Evolutionary conservation across 1,140 invertebrate species (phyloP).

Genomic region (Cydia splendana): DNA sequence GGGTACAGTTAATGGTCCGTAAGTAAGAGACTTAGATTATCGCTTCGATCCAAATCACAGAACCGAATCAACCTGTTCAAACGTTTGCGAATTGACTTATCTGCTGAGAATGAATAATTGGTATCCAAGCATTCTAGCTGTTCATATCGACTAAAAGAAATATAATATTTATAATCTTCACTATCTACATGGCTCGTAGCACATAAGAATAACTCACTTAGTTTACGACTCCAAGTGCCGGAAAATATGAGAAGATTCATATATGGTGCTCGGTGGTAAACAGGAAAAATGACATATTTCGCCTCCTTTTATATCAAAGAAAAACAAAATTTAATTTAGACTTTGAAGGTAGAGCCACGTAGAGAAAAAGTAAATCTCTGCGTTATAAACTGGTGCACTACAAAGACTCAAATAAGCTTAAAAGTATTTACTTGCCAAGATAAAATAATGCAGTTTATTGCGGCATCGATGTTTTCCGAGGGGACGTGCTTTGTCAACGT

Average conservation of each 20-base stretch:
- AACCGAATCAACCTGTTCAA: slow-evolving; percentile 30
- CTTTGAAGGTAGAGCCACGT: slow-evolving; percentile 21
- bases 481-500: slow-evolving; percentile 36
- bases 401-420: slow-evolving; percentile 42
- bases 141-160: background rate
- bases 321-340: background rate
- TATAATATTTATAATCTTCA: background rate
- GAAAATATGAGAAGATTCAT: slow-evolving; percentile 21
- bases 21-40: slow-evolving; percentile 39
- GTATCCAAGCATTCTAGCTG: background rate
- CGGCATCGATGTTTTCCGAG: slow-evolving; percentile 39
- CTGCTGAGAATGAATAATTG: slow-evolving; percentile 28
- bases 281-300: slow-evolving; percentile 20
- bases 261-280: slow-evolving; percentile 1
- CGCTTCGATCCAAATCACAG: slow-evolving; percentile 34
- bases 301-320: slow-evolving; percentile 21
- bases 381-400: slow-evolving; percentile 43
- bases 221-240: slow-evolving; percentile 19
- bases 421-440: slow-evolving; percentile 45
- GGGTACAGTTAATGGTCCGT: slow-evolving; percentile 41
- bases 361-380: slow-evolving; percentile 48
- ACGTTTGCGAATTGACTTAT: slow-evolving; percentile 14
- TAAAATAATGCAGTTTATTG: slow-evolving; percentile 53
- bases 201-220: slow-evolving; percentile 26
- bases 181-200: background rate